Percentiles rank a stretch among this genome's conserved stretches.
These are phyloP conservation scores for Nycticebus coucang DNA, from an alignment of 2,113 vertebrate genomes.

Conservation along the genomic window DNA sequence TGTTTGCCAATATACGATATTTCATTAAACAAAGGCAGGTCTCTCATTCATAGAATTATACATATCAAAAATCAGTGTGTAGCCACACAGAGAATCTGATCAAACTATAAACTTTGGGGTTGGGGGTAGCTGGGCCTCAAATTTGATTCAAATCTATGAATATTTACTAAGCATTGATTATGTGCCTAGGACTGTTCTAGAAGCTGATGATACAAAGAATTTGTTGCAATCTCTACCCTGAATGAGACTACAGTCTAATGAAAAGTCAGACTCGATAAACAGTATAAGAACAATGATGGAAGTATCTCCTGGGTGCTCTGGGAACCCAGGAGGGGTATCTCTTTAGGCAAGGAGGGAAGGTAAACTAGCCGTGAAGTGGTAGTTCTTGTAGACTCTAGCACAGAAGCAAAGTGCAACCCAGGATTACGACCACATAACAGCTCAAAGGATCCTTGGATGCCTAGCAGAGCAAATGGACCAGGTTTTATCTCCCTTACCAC, in stretches of 20 bases:
- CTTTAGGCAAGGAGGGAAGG: not conserved
- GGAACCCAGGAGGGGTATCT: not conserved
- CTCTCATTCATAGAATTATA: not conserved
- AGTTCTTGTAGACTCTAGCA: not conserved
- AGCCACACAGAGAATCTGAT: not conserved
- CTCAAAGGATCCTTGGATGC: not conserved
- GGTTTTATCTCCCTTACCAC: not conserved
- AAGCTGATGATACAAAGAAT: not conserved
- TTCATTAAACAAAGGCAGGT: not conserved
- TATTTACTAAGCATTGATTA: not conserved
- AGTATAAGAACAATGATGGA: not conserved
- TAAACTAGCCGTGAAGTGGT: not conserved
- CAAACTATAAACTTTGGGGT: not conserved
- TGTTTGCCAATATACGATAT: not conserved
- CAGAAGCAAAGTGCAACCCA: not conserved
- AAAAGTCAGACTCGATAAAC: conserved; percentile 25
- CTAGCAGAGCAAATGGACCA: not conserved
- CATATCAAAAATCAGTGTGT: conserved; percentile 9
- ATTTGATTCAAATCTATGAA: conserved; percentile 5
- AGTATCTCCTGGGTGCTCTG: not conserved
- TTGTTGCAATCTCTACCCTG: not conserved
- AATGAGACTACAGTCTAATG: not conserved
- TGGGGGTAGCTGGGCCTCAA: not conserved
- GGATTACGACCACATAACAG: not conserved
- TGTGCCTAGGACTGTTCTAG: not conserved